Percentiles rank a stretch among this genome's conserved stretches.
Conservation (phyloP, 2,797 vertebrate genomes). For the Hemitrygon akajei region DNA sequence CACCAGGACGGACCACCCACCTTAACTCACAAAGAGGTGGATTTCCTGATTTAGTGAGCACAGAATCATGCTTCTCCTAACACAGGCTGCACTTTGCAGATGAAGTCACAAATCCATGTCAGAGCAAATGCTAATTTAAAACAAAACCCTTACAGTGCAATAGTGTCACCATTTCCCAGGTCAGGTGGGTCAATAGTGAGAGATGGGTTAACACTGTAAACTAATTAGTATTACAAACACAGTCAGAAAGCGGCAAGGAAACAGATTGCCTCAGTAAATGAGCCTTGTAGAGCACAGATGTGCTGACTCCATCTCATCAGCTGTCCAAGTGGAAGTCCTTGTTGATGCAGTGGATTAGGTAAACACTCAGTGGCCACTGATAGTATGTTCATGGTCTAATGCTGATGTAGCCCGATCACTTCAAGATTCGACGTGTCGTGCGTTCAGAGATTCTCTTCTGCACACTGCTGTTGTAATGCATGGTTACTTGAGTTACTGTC, state of each 20-base stretch:
- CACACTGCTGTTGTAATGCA: too few relatives aligned
- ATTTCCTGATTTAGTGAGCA: not conserved
- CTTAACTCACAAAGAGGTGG: not conserved
- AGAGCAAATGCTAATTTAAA: not conserved
- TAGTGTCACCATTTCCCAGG: conserved; percentile 7
- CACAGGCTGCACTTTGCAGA: not conserved
- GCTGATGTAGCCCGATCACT: too few relatives aligned
- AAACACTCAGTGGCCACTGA: too few relatives aligned
- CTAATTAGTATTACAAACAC: conserved; percentile 28
- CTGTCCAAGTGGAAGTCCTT: not conserved
- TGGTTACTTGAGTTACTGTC: too few relatives aligned
- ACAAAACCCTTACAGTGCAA: conserved; percentile 1
- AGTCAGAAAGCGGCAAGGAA: conserved; percentile 8
- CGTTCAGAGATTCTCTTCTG: too few relatives aligned
- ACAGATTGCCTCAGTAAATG: conserved; percentile 7
- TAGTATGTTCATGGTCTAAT: too few relatives aligned
- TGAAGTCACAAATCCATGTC: not conserved
- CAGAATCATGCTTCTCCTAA: not conserved
- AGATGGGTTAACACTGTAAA: not conserved
- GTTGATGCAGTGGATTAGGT: not conserved
- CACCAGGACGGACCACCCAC: not conserved
- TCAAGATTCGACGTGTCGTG: too few relatives aligned
- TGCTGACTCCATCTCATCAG: conserved; percentile 7
- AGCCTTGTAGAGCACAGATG: not conserved
- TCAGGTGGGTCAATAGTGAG: conserved; percentile 1